Base-by-base conservation (phyloP, 2,888 invertebrate genomes). In the Agrochola litura region DNA sequence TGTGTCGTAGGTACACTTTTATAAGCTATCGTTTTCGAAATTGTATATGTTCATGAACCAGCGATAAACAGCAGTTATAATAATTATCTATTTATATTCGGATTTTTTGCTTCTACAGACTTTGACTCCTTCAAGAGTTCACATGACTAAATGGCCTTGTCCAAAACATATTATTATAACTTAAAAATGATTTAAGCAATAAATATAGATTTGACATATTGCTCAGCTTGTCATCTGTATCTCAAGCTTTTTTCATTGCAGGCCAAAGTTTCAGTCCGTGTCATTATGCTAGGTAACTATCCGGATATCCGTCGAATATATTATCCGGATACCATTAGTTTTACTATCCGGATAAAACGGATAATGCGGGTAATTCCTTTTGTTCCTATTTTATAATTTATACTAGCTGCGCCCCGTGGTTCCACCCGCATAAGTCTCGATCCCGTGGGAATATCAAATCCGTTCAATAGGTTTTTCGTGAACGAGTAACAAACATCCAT, bases 61-160 rank as follows among this genome's bases (percentile, higher is more conserved):
- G 37, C 19, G 12, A 37, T 22, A 61, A 61, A 19, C 61, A 37
- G 19, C 61, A 37, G 2, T 12, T 63, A 30, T 54, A 54, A n/a
- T 19, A 30, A 63, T 37, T 37, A 22, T 14, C 14, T 63, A 63
- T 14, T 22, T 63, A 63, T 8, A 37, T 12, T 41, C 12, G 12
- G 8, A 25, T 70, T 63, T 70, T 16, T 70, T 63, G 25, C 22
- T 61, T 43, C 6, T 14, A 70, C 43, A 70, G 43, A 70, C 70
- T 43, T 70, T 63, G 43, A 63, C 63, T 30, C 25, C 9, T 43
- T 22, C 16, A 46, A 70, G 30, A 70, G 61, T 22, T 63, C 61
- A 70, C 9, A 43, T 63, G 6, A 46, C 22, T n/a, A 54, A 37
- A 19, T 63, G 43, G 22, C 63, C 63, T 63, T 70, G 61, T 30